Percentiles rank a stretch among this genome's conserved stretches.
phyloP scores from a whole-genome alignment of 2,888 invertebrate species.

The Sminthurides aquaticus region DNA sequence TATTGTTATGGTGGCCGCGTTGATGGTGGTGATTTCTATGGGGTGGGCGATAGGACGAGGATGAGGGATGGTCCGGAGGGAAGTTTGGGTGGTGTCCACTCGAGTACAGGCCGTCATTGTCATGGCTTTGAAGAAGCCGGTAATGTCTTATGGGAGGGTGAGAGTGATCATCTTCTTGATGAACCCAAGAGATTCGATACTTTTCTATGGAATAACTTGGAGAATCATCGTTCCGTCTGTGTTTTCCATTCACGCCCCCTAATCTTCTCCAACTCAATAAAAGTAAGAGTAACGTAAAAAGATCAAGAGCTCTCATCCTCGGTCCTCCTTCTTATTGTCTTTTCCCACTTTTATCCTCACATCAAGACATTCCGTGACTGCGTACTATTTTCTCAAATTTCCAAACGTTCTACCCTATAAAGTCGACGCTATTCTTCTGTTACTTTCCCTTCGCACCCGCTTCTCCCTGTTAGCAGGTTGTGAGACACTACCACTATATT shows the following conservation, averaged over 20 bases:
- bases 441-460: no score
- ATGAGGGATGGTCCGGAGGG: not conserved
- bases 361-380: not conserved
- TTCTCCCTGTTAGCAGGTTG: no score
- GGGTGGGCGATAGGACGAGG: not conserved
- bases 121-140: constrained; percentile 8
- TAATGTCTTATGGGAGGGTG: constrained; percentile 12
- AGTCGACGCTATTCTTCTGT: no score
- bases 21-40: constrained; percentile 9
- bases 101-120: constrained; percentile 1
- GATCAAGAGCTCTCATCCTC: constrained; percentile 37
- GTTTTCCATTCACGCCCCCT: constrained; percentile 8
- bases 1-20: constrained; percentile 17
- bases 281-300: constrained; percentile 33
- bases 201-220: constrained; percentile 6
- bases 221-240: constrained; percentile 14
- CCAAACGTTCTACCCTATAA: not conserved
- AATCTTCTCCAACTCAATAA: constrained; percentile 38
- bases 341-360: constrained; percentile 6
- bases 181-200: constrained; percentile 11
- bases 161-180: not conserved
- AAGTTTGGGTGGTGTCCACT: not conserved
- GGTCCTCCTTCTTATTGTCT: not conserved
- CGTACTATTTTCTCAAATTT: not conserved
- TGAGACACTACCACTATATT: no score